These are phyloP conservation scores for Osmoderma eremita DNA, from an alignment of 2,888 invertebrate species.

Conservation along the genomic window DNA sequence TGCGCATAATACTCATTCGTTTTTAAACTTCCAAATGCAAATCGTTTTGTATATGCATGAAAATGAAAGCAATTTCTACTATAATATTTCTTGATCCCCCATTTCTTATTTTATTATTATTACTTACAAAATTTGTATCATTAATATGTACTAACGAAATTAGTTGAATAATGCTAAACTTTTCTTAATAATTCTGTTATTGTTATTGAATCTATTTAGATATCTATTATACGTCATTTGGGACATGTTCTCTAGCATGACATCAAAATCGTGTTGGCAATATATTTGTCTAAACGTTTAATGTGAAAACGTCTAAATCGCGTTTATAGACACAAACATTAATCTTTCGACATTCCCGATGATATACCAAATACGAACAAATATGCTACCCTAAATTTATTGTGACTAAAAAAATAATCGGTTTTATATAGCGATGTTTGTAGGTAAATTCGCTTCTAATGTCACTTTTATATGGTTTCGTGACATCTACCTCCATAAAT, in stretches of 20 bases:
- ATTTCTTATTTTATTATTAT: no score
- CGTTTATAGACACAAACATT: neutral
- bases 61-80: no score
- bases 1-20: no score
- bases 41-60: no score
- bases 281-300: conserved; percentile 10
- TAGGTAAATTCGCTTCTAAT: conserved; percentile 37
- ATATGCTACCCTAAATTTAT: conserved; percentile 15
- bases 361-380: conserved; percentile 10
- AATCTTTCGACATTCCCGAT: conserved; percentile 8
- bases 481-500: conserved; percentile 36
- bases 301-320: conserved; percentile 6
- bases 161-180: no score
- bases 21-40: no score
- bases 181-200: no score
- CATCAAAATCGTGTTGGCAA: conserved; percentile 16
- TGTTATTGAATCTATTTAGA: no score
- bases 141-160: no score
- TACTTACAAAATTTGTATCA: no score
- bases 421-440: conserved; percentile 27
- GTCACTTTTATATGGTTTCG: conserved; percentile 41
- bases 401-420: conserved; percentile 31
- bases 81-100: no score
- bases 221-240: no score
- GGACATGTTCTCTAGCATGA: conserved; percentile 5